Evolutionary conservation across 2,888 invertebrate species (phyloP).

Genomic region (Clanis bilineata): DNA sequence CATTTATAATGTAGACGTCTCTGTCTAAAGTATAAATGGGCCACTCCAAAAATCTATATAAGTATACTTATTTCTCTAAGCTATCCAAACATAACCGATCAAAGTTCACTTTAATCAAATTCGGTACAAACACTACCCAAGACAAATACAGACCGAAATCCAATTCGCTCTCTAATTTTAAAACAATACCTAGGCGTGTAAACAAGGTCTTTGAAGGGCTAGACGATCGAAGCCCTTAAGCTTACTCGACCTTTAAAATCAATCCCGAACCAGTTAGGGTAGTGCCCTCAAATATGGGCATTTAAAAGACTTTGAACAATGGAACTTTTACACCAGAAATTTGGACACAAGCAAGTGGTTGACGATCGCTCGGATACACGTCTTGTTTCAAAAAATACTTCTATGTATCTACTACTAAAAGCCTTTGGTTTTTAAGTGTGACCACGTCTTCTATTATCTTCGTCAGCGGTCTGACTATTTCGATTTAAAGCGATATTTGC

Average conservation of each 20-base stretch:
- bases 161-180: conserved; percentile 30
- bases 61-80: neutral
- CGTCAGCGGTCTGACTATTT: no score
- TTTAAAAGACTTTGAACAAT: neutral
- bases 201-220: conserved; percentile 27
- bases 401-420: no score
- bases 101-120: conserved; percentile 28
- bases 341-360: no score
- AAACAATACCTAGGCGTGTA: conserved; percentile 30
- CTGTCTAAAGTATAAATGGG: no score
- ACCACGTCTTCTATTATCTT: no score
- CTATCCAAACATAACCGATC: neutral
- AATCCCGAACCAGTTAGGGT: conserved; percentile 14
- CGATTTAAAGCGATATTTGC: neutral
- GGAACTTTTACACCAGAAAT: no score
- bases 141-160: conserved; percentile 30
- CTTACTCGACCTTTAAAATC: conserved; percentile 27
- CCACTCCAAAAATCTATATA: no score
- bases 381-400: no score
- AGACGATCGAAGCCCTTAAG: conserved; percentile 23
- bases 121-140: conserved; percentile 26
- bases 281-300: neutral
- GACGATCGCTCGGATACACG: no score
- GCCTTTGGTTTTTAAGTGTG: no score
- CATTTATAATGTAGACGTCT: no score